Evolutionary conservation across 2,888 invertebrate genomes (phyloP).

Genomic region (Cataglyphis cursor): DNA sequence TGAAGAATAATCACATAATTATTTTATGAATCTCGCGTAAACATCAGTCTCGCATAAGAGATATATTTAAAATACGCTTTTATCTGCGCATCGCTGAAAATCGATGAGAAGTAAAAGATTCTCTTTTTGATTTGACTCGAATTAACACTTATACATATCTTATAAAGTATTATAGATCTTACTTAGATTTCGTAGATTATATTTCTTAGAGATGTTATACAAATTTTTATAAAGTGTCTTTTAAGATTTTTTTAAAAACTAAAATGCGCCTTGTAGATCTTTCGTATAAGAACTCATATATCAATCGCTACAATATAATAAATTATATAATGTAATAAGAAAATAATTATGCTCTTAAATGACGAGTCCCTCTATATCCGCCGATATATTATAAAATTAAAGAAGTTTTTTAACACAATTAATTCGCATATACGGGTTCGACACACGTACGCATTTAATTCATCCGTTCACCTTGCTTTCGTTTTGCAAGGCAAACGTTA

Average conservation of each 20-base stretch:
- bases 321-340: conserved; percentile 1
- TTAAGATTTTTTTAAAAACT: neutral
- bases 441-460: conserved; percentile 13
- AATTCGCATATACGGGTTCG: neutral
- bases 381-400: neutral
- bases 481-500: conserved; percentile 37
- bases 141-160: neutral
- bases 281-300: neutral
- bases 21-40: neutral
- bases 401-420: conserved; percentile 10
- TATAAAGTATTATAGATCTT: neutral
- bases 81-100: neutral
- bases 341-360: neutral
- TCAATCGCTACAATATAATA: neutral
- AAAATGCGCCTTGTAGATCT: neutral
- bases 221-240: neutral
- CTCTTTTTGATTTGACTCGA: neutral
- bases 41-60: neutral
- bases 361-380: neutral
- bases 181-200: neutral
- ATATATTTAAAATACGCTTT: neutral
- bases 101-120: neutral
- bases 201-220: neutral
- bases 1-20: conserved; percentile 10
- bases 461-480: conserved; percentile 21